These are phyloP conservation scores for Falco naumanni DNA, from an alignment of 2,797 vertebrate genomes.

Conservation along the genomic window DNA sequence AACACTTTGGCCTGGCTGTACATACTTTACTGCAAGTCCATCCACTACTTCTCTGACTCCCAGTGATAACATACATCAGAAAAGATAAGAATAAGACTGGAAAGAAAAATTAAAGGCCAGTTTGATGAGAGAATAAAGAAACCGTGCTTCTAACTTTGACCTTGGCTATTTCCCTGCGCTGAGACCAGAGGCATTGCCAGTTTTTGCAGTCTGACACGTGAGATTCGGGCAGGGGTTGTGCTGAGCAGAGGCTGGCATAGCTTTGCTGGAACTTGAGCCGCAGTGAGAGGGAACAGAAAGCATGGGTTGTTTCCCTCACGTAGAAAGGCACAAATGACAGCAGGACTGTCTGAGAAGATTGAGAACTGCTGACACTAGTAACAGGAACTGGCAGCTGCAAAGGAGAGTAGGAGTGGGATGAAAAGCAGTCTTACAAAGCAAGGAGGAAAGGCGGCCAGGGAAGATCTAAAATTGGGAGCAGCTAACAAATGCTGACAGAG, in stretches of 20 bases:
- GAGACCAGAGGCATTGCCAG: not conserved
- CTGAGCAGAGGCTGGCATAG: not conserved
- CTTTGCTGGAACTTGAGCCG: not conserved
- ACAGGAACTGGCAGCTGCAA: constrained; percentile 45
- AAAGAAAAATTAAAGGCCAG: not conserved
- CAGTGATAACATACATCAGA: not conserved
- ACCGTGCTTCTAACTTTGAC: not conserved
- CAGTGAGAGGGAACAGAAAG: constrained; percentile 25
- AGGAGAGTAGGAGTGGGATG: constrained; percentile 21
- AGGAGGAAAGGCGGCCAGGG: not conserved
- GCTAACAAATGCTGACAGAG: constrained; percentile 18
- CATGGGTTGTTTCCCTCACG: not conserved
- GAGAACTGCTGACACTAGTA: constrained; percentile 41
- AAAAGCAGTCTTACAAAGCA: constrained; percentile 3
- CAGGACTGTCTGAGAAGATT: constrained; percentile 12
- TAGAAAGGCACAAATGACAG: not conserved
- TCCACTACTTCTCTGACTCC: not conserved
- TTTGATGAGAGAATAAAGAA: not conserved
- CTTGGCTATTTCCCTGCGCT: not conserved
- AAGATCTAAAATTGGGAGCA: constrained; percentile 17
- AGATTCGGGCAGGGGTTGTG: not conserved
- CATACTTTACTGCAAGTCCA: not conserved
- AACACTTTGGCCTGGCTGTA: not conserved
- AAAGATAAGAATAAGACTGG: not conserved
- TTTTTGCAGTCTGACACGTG: not conserved